phyloP scores from a whole-genome alignment of 2,113 vertebrate species.

The Ellobius talpinus region DNA sequence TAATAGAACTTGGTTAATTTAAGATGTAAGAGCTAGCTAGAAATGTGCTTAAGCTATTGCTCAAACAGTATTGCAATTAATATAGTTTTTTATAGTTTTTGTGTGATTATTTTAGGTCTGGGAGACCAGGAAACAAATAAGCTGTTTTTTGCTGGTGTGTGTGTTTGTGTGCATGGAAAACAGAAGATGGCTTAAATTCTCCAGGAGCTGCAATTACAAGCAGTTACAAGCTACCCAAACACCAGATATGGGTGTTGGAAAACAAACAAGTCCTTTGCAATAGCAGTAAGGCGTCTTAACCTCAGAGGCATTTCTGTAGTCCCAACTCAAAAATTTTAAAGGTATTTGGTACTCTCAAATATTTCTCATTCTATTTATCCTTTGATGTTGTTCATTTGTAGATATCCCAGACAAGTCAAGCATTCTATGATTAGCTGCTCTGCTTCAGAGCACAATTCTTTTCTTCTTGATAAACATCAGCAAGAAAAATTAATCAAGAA shows the following conservation, averaged over 20 bases:
- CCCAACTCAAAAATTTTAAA: background rate
- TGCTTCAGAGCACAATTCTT: background rate
- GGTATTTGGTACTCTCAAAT: background rate
- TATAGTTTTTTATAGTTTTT: too few species aligned
- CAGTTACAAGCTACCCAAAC: background rate
- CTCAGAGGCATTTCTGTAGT: background rate
- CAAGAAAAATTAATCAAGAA: background rate
- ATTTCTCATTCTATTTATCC: background rate
- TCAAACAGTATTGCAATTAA: too few species aligned
- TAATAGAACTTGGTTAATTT: too few species aligned
- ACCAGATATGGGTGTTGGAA: background rate
- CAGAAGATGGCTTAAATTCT: background rate
- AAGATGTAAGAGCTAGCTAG: too few species aligned
- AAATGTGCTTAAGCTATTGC: too few species aligned
- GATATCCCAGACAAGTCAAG: accelerated
- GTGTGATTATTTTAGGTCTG: too few species aligned
- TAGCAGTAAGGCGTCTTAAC: background rate
- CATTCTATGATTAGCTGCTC: background rate
- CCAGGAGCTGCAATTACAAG: background rate
- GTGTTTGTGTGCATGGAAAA: background rate
- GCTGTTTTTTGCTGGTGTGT: too few species aligned
- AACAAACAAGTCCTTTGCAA: background rate
- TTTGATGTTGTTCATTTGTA: background rate
- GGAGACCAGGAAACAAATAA: too few species aligned
- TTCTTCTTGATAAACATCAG: background rate